Evolutionary conservation across 2,888 invertebrate genomes (phyloP).

Genomic region (Ormyrus labotus): DNA sequence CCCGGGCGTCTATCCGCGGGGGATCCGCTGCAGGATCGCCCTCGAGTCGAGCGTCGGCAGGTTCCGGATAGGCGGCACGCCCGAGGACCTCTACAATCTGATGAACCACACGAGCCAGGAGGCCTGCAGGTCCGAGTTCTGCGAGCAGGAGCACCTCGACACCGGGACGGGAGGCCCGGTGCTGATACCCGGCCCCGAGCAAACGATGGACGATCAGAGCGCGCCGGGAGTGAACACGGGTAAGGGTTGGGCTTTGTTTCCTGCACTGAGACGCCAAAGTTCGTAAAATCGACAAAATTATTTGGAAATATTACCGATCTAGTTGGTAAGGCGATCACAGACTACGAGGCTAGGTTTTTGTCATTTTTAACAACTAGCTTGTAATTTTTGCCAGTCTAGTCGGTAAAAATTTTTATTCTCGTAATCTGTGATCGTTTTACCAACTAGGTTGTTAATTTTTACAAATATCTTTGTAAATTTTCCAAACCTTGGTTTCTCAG

Average conservation of each 20-base stretch:
- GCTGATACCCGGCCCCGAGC: slow-evolving; percentile 19
- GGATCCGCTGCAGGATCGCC: slow-evolving; percentile 65
- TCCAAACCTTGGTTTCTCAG: too few relatives aligned
- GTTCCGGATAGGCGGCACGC: slow-evolving; percentile 68
- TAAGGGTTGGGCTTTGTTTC: neutral
- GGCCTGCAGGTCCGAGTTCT: slow-evolving; percentile 67
- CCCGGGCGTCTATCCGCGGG: slow-evolving; percentile 68
- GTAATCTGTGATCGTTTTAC: too few relatives aligned
- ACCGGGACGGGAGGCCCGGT: neutral
- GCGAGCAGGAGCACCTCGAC: slow-evolving; percentile 65
- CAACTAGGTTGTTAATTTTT: too few relatives aligned
- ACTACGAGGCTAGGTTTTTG: too few relatives aligned
- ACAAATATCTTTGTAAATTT: too few relatives aligned
- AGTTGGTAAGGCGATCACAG: too few relatives aligned
- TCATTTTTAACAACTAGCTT: too few relatives aligned
- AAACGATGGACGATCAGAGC: slow-evolving; percentile 35
- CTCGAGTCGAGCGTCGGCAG: slow-evolving; percentile 65
- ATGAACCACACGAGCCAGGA: slow-evolving; percentile 69
- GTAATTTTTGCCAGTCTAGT: too few relatives aligned
- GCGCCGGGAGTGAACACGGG: slow-evolving; percentile 41
- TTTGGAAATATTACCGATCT: too few relatives aligned
- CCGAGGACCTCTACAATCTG: slow-evolving; percentile 66
- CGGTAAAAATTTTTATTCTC: too few relatives aligned
- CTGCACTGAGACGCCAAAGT: too few relatives aligned
- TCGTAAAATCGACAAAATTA: too few relatives aligned